These are phyloP conservation scores for Chrysochloris asiatica DNA, from an alignment of 2,113 vertebrate genomes.

Conservation along the genomic window DNA sequence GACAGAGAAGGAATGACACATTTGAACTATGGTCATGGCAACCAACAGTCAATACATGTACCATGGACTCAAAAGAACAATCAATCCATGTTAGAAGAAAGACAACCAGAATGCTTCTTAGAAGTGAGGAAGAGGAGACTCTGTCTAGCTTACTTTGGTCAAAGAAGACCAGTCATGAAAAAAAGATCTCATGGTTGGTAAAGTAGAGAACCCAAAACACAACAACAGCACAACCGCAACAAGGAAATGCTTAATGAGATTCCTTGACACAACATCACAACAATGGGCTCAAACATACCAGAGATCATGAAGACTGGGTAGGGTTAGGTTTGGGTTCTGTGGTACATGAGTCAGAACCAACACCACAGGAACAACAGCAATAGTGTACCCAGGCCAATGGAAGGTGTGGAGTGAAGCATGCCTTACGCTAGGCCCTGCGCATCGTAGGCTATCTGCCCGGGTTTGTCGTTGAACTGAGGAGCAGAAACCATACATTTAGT, in stretches of 20 bases:
- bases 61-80: background rate
- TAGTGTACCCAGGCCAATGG: background rate
- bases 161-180: background rate
- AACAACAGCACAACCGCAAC: background rate
- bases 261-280: background rate
- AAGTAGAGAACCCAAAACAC: background rate
- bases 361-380: background rate
- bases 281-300: background rate
- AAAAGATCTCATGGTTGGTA: background rate
- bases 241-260: too few species aligned
- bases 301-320: background rate
- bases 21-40: background rate
- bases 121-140: background rate
- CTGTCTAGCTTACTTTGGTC: background rate
- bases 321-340: background rate
- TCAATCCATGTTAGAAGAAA: background rate
- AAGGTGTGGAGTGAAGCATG: background rate
- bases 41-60: background rate
- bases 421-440: background rate
- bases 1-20: background rate
- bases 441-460: background rate
- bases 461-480: background rate
- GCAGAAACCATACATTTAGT: accelerated
- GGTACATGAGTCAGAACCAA: background rate
- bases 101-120: background rate